A percentile compares a stretch with the other conserved stretches of the same genome.
These are phyloP conservation scores for Bombus terrestris DNA, from an alignment of 1,140 invertebrate species.

Conservation along the genomic window DNA sequence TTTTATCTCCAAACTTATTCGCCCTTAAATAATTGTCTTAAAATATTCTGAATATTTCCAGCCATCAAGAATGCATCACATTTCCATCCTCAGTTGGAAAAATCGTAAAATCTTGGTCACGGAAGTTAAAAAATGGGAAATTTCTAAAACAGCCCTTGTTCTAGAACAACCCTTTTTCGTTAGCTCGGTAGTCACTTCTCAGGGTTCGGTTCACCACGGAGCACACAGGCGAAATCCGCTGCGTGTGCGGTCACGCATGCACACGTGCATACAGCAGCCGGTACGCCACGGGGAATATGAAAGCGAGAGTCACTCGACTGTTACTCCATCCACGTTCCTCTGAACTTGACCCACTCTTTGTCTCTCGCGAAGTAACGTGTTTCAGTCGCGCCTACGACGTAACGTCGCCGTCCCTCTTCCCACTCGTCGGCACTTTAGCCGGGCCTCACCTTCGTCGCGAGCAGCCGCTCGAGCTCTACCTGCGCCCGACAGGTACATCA, in stretches of 20 bases:
- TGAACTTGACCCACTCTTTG: constrained; percentile 75
- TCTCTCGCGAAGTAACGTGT: constrained; percentile 26
- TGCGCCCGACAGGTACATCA: constrained; percentile 43
- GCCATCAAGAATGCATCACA: no score
- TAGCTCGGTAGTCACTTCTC: not conserved
- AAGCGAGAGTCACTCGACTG: constrained; percentile 64
- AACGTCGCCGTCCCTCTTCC: constrained; percentile 19
- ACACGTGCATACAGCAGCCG: constrained; percentile 49
- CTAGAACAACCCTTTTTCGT: not conserved
- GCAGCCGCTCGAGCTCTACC: constrained; percentile 46
- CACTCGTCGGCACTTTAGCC: not conserved
- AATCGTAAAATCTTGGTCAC: not conserved
- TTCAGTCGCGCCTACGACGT: constrained; percentile 11
- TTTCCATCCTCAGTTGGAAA: no score
- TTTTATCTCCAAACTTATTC: no score
- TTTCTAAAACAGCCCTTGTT: not conserved
- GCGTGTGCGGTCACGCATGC: constrained; percentile 35
- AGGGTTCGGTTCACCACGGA: not conserved
- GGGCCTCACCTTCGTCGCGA: constrained; percentile 30
- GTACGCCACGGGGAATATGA: constrained; percentile 61
- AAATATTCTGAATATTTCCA: no score
- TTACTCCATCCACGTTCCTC: constrained; percentile 66
- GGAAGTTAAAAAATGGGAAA: not conserved
- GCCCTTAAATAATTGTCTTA: no score
- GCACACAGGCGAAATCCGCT: not conserved